A percentile compares a stretch with the other conserved stretches of the same genome.
These are phyloP conservation scores for Scartelaos histophorus DNA, from an alignment of 2,113 vertebrate genomes.

Conservation along the genomic window DNA sequence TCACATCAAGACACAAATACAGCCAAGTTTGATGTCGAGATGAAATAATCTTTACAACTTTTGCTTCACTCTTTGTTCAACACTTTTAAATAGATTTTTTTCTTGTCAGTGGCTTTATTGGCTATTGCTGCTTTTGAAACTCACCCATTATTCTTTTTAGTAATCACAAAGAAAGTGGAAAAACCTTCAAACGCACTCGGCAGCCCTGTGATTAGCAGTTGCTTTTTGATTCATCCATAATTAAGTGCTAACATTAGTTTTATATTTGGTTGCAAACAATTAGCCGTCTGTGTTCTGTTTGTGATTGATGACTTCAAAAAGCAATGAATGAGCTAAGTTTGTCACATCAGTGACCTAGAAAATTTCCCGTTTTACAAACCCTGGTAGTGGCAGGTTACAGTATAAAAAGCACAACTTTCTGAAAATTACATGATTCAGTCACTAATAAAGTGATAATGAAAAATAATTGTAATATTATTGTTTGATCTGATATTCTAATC, in stretches of 20 bases:
- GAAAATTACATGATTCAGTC: background rate
- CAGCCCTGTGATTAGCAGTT: conserved; percentile 1
- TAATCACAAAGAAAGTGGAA: conserved; percentile 23
- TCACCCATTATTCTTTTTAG: background rate
- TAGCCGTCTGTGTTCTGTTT: conserved; percentile 10
- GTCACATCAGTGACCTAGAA: background rate
- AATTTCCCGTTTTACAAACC: background rate
- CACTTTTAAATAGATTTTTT: conserved; percentile 1
- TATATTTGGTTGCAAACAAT: conserved; percentile 26
- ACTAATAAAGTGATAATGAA: background rate
- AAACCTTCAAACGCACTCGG: conserved; percentile 26
- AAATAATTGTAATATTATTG: background rate
- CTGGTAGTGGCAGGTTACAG: background rate
- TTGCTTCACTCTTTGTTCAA: background rate
- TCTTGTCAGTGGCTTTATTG: conserved; percentile 12
- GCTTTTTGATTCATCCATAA: conserved; percentile 23
- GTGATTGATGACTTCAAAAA: conserved; percentile 5
- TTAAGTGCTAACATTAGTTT: conserved; percentile 19
- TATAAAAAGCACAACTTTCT: background rate
- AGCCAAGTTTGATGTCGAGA: conserved; percentile 24
- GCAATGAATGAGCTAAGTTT: conserved; percentile 2
- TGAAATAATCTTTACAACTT: conserved; percentile 32
- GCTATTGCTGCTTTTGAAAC: conserved; percentile 16
- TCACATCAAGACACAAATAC: conserved; percentile 31
- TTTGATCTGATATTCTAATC: background rate